phyloP scores from a whole-genome alignment of 1,140 invertebrate species.

The Bombus difficillimus region DNA sequence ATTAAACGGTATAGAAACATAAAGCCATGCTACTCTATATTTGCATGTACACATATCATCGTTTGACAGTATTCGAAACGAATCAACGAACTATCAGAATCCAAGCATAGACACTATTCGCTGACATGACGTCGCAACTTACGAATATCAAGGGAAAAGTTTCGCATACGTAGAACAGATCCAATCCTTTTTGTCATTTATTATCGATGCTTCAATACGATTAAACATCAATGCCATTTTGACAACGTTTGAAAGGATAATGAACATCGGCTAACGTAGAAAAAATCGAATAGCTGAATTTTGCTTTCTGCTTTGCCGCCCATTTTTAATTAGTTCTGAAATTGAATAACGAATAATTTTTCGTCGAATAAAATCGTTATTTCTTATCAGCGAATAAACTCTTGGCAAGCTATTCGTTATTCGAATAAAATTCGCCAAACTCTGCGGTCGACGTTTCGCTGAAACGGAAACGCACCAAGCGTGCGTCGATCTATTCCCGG shows the following conservation, averaged over 20 bases:
- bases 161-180: background rate
- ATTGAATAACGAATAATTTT: too few species aligned
- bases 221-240: background rate
- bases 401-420: too few species aligned
- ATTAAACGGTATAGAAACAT: background rate
- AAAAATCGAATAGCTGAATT: too few species aligned
- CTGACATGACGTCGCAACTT: background rate
- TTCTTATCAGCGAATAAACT: too few species aligned
- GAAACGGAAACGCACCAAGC: background rate
- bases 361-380: background rate
- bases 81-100: background rate
- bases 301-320: too few species aligned
- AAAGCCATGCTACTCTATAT: background rate
- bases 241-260: background rate
- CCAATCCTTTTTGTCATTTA: background rate
- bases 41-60: background rate
- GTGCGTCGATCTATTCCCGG: background rate
- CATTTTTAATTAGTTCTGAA: too few species aligned
- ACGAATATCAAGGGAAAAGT: background rate
- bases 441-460: too few species aligned
- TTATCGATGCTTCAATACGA: background rate
- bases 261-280: background rate
- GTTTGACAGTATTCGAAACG: background rate
- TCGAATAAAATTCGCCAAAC: too few species aligned
- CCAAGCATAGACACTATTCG: background rate